phyloP scores from a whole-genome alignment of 2,113 vertebrate genomes.

The Datnioides undecimradiatus region DNA sequence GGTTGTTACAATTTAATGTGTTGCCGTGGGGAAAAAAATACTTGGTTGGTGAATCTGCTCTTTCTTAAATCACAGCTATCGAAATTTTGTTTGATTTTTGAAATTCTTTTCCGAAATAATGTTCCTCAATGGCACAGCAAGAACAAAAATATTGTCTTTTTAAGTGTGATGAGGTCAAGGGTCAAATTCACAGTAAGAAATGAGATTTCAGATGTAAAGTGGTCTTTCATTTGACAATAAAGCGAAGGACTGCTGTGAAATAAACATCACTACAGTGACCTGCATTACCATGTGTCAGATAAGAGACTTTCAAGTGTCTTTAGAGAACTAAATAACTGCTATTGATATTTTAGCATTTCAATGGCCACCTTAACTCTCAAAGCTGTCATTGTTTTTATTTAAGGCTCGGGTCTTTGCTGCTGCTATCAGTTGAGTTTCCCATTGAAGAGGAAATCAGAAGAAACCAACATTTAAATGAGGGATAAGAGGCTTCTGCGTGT shows the following conservation, averaged over 20 bases:
- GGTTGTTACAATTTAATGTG: too few species aligned
- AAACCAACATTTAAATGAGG: constrained; percentile 81
- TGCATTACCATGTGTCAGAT: constrained; percentile 85
- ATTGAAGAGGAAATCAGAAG: constrained; percentile 84
- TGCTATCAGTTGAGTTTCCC: constrained; percentile 80
- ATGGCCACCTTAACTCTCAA: constrained; percentile 85
- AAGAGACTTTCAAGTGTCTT: constrained; percentile 87
- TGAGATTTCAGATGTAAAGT: constrained; percentile 57
- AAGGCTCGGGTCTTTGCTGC: constrained; percentile 76
- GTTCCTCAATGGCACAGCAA: background rate
- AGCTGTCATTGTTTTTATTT: constrained; percentile 87
- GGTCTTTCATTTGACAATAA: constrained; percentile 65
- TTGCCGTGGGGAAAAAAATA: background rate
- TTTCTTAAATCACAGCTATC: background rate
- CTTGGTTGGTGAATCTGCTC: background rate
- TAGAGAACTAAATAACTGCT: constrained; percentile 85
- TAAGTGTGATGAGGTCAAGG: constrained; percentile 43
- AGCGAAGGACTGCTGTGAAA: constrained; percentile 79
- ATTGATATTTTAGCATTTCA: constrained; percentile 86
- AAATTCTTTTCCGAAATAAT: background rate
- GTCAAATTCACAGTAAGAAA: constrained; percentile 40
- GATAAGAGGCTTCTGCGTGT: constrained; percentile 74
- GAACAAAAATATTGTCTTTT: constrained; percentile 23
- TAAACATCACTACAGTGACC: constrained; percentile 81
- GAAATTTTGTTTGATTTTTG: background rate